Percentiles rank a stretch among this genome's conserved stretches.
These are phyloP conservation scores for Xiphorhynchus elegans DNA, from an alignment of 2,113 vertebrate genomes.

Conservation along the genomic window DNA sequence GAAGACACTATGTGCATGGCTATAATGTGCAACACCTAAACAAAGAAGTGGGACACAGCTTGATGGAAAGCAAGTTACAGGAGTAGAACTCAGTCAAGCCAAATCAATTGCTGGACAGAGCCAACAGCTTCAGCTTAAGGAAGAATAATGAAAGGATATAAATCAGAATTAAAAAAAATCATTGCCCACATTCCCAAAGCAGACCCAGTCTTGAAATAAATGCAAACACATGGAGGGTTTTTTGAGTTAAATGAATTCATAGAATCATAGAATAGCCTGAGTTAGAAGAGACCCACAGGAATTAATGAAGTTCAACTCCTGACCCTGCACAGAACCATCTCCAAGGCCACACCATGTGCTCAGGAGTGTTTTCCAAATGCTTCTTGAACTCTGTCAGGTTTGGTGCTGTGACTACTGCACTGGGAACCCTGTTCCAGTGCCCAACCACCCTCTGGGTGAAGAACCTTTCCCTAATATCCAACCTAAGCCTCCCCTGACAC, in stretches of 20 bases:
- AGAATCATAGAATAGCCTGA: neutral
- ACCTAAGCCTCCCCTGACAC: rapidly evolving
- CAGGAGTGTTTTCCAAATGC: neutral
- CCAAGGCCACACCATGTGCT: neutral
- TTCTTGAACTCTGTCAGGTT: neutral
- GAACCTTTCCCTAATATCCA: neutral
- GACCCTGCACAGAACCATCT: neutral
- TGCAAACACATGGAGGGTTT: neutral
- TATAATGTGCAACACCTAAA: neutral
- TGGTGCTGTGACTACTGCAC: neutral
- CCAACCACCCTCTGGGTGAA: neutral
- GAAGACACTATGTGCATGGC: neutral
- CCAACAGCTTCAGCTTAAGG: neutral
- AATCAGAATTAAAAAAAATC: neutral
- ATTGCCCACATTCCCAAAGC: neutral
- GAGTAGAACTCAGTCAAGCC: neutral
- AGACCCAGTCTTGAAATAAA: neutral
- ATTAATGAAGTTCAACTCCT: neutral
- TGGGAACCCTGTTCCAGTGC: neutral
- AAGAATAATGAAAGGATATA: neutral
- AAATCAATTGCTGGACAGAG: neutral
- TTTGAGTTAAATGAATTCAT: neutral
- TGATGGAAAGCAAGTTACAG: neutral
- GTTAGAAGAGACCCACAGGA: neutral
- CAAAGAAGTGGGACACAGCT: neutral